Evolutionary conservation across 2,888 invertebrate species (phyloP).

Genomic region (Drosophila subsilvestris): DNA sequence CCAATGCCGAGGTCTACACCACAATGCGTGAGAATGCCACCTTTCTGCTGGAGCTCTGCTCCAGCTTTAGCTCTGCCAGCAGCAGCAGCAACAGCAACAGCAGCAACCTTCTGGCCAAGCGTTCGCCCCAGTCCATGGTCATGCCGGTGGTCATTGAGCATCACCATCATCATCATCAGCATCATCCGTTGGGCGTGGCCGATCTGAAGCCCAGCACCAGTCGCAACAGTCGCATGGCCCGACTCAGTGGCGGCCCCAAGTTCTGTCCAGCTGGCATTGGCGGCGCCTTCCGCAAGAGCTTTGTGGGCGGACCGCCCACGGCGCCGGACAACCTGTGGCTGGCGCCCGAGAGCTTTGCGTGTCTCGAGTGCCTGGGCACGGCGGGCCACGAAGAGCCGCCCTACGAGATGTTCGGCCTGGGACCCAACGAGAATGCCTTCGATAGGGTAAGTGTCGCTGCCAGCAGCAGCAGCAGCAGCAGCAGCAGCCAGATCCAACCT

Average conservation of each 20-base stretch:
- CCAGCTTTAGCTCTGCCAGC: conserved; percentile 83
- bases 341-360: conserved; percentile 84
- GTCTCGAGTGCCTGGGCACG: conserved; percentile 83
- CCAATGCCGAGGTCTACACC: conserved; percentile 84
- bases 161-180: conserved; percentile 76
- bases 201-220: conserved; percentile 83
- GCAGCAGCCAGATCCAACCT: too few species aligned
- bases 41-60: conserved; percentile 94
- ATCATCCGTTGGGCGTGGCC: conserved; percentile 68
- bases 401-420: conserved; percentile 83
- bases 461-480: too few species aligned
- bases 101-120: conserved; percentile 52
- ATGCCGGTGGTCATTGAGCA: conserved; percentile 84
- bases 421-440: conserved; percentile 81
- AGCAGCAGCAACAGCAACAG: neutral
- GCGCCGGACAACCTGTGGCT: conserved; percentile 83
- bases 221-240: conserved; percentile 81
- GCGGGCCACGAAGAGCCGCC: conserved; percentile 83
- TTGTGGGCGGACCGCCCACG: conserved; percentile 72
- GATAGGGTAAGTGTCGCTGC: conserved; percentile 73
- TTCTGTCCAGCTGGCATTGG: conserved; percentile 34
- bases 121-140: conserved; percentile 77
- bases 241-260: conserved; percentile 77
- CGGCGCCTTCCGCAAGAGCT: conserved; percentile 81
- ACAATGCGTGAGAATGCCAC: conserved; percentile 97